Evolutionary conservation across 2,113 vertebrate genomes (phyloP).

Genomic region (western clawed frog (Xenopus tropicalis)): UCB_Xtro_10.0 CM004448.2:42893001-42893500

Average conservation of each 20-base stretch:
- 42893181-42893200: neutral
- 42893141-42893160: too few species aligned
- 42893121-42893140: too few species aligned
- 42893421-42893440: slow-evolving; percentile 14
- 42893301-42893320: slow-evolving; percentile 44
- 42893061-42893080: too few species aligned
- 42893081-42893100: too few species aligned
- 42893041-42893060: too few species aligned
- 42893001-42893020: too few species aligned
- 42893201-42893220: neutral
- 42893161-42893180: neutral
- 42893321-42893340: slow-evolving; percentile 42
- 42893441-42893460: slow-evolving; percentile 32
- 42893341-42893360: slow-evolving; percentile 45
- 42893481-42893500: slow-evolving; percentile 28
- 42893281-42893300: slow-evolving; percentile 43
- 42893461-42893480: slow-evolving; percentile 22
- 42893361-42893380: slow-evolving; percentile 45
- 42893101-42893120: too few species aligned
- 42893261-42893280: slow-evolving; percentile 38
- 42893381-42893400: slow-evolving; percentile 45
- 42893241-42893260: slow-evolving; percentile 34
- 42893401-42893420: slow-evolving; percentile 29
- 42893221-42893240: slow-evolving; percentile 8
- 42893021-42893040: too few species aligned